Evolutionary conservation across 2,797 vertebrate genomes (phyloP), one percentile per base, ranked within the genome.

Genomic region (Mastacembelus armatus): DNA sequence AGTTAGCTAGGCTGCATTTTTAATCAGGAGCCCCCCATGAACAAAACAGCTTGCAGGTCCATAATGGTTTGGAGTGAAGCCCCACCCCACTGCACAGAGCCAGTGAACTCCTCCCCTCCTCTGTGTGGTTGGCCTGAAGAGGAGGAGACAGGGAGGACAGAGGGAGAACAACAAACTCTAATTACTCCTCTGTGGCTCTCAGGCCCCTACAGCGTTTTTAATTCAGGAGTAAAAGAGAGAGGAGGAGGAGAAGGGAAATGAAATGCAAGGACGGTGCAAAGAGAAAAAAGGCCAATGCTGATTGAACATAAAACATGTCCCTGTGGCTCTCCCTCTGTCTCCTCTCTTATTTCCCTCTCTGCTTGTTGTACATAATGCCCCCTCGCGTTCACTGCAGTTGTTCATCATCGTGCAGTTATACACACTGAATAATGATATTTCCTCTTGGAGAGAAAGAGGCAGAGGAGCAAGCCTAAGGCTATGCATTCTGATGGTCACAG

Each of bases 21-120:
- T 89, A 92, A 93, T 89, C 77, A 92, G 81, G 62, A 78, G 42
- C 65, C 66, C 72, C 77, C 70, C 49, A 57, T 43, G 77, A 84
- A 84, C 75, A 77, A 77, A 87, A 87, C 91, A 92, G 91, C 88
- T 92, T 93, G 89, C 75, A 67, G 88, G 85, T 76, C 83, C 78
- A 84, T 79, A 88, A 85, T 87, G 74, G 84, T 69, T 80, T 55
- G 10, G 35, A 77, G 55, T 51, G 16, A 59, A 74, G 59, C 67
- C 71, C 83, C 83, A 74, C 80, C 77, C 86, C 60, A 32, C 80
- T 67, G 81, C 70, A 88, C 27, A 39, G 73, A 75, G 71, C 58
- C 60, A 68, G 35, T 59, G 64, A 86, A 86, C 80, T 77, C 76
- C 69, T 74, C 81, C 71, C 74, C 42, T 72, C 38, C 29, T 33